Percentiles rank a stretch among this genome's conserved stretches.
phyloP scores from a whole-genome alignment of 2,797 vertebrate species.

The Notolepis coatsorum region DNA sequence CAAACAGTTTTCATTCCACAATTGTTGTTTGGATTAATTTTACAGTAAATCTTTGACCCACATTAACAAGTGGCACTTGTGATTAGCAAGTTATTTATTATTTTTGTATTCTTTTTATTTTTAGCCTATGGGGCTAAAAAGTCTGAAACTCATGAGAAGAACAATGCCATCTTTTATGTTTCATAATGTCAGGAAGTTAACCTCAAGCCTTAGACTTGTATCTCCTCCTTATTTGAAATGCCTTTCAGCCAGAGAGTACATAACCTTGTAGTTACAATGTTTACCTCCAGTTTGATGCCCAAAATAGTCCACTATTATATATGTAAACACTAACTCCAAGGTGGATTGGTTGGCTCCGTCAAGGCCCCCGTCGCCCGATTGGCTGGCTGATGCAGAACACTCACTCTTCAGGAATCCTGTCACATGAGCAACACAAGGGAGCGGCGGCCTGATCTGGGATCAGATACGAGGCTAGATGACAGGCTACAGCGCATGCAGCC shows the following conservation, averaged over 20 bases:
- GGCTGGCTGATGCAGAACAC: conserved; percentile 41
- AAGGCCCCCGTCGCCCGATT: conserved; percentile 53
- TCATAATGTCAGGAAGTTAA: background rate
- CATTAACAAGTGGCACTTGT: background rate
- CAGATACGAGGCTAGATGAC: conserved; percentile 35
- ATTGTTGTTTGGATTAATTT: background rate
- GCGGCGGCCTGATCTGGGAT: conserved; percentile 29
- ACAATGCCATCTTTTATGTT: too few species aligned
- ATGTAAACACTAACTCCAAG: conserved; percentile 34
- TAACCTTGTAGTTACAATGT: conserved; percentile 4
- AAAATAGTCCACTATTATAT: conserved; percentile 41
- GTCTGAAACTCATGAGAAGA: too few species aligned
- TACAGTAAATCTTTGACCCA: background rate
- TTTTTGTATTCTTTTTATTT: too few species aligned
- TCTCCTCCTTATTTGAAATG: background rate
- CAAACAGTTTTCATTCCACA: too few species aligned
- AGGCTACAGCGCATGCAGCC: conserved; percentile 35
- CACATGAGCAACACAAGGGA: conserved; percentile 43
- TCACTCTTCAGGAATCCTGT: conserved; percentile 58
- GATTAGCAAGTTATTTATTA: too few species aligned
- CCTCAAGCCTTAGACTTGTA: background rate
- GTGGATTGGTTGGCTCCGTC: conserved; percentile 44
- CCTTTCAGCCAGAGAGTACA: background rate
- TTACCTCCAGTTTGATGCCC: conserved; percentile 23
- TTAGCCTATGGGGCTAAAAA: too few species aligned